phyloP scores from a whole-genome alignment of 2,797 vertebrate species.

The Taenioides sp. region DNA sequence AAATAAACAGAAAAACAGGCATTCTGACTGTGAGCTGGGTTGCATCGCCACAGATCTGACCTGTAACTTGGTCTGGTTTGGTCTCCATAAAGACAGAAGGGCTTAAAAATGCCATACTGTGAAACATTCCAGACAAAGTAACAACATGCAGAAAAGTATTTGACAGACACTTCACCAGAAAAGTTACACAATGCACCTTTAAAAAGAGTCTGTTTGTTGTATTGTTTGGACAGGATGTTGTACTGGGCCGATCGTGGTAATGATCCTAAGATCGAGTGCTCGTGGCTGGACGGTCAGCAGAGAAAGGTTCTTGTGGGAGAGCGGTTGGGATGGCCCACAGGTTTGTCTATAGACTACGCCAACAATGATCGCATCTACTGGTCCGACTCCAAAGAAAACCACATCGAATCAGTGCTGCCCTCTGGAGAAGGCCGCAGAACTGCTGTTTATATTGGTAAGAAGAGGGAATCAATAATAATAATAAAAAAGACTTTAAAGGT shows the following conservation, averaged over 20 bases:
- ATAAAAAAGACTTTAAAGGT: too few relatives aligned
- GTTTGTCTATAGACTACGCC: conserved; percentile 89
- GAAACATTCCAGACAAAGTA: too few relatives aligned
- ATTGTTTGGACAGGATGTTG: conserved; percentile 69
- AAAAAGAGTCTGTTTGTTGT: background rate
- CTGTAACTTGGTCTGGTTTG: too few relatives aligned
- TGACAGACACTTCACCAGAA: too few relatives aligned
- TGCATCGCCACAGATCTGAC: too few relatives aligned
- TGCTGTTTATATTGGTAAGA: conserved; percentile 80
- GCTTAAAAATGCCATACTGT: too few relatives aligned
- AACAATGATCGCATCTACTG: conserved; percentile 89
- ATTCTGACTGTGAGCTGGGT: too few relatives aligned
- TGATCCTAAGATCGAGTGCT: conserved; percentile 85
- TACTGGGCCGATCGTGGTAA: conserved; percentile 91
- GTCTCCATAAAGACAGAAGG: too few relatives aligned
- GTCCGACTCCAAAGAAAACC: conserved; percentile 91
- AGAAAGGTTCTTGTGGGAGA: conserved; percentile 79
- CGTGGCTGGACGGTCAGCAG: conserved; percentile 90
- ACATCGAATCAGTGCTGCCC: conserved; percentile 86
- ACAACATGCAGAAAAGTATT: too few relatives aligned
- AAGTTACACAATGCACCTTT: too few relatives aligned
- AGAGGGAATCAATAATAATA: too few relatives aligned
- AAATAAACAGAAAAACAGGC: too few relatives aligned
- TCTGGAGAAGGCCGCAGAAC: conserved; percentile 83
- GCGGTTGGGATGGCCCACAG: conserved; percentile 89